Conservation (phyloP, 2,797 vertebrate genomes). For the Zenarchopterus dispar region DNA sequence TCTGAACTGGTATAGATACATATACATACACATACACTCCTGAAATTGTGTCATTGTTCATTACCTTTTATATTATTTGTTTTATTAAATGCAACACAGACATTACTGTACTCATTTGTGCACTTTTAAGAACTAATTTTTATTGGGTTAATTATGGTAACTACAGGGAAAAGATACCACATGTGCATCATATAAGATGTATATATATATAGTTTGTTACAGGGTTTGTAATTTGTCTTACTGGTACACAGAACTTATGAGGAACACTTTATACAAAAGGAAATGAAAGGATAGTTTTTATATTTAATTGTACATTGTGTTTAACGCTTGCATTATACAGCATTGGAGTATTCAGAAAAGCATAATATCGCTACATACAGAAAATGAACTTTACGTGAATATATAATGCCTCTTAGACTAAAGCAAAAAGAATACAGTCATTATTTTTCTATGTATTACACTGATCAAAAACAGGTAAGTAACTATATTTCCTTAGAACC, state of each 20-base stretch:
- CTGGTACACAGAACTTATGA: neutral
- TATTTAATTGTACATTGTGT: no score
- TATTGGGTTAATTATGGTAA: neutral
- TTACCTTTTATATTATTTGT: neutral
- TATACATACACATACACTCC: neutral
- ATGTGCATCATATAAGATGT: neutral
- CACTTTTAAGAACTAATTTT: slow-evolving; percentile 12
- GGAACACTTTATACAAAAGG: slow-evolving; percentile 5
- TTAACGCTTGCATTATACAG: neutral
- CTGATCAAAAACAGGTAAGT: slow-evolving; percentile 1
- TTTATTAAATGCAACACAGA: slow-evolving; percentile 41
- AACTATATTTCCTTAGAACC: neutral
- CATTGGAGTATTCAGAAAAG: slow-evolving; percentile 10
- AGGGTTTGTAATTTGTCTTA: slow-evolving; percentile 4
- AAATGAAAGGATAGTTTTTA: no score
- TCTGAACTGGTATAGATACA: no score
- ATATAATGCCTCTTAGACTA: slow-evolving; percentile 8
- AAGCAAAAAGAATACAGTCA: slow-evolving; percentile 2
- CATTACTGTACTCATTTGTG: slow-evolving; percentile 16
- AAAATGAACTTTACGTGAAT: slow-evolving; percentile 7
- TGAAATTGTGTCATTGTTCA: neutral
- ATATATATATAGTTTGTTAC: neutral
- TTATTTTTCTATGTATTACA: slow-evolving; percentile 1
- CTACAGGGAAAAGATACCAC: slow-evolving; percentile 1
- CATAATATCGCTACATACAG: slow-evolving; percentile 16